Evolutionary conservation across 1,140 invertebrate species (phyloP).

Genomic region (Ridgeia piscesae): DNA sequence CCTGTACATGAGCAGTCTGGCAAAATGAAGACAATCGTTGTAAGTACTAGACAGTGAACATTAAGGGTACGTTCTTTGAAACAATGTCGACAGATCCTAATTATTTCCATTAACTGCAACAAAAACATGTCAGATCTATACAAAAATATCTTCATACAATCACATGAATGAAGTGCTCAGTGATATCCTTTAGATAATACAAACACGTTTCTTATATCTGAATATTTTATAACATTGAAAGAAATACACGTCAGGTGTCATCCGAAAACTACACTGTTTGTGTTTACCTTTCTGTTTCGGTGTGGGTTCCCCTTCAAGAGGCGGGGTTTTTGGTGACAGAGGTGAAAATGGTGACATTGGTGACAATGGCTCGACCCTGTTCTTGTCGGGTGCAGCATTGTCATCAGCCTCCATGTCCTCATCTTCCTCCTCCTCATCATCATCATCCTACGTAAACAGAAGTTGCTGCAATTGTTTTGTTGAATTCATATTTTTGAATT

Average conservation of each 20-base stretch:
- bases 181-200: neutral
- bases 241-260: neutral
- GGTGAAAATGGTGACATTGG: slow-evolving; percentile 29
- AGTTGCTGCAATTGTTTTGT: too few relatives aligned
- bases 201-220: neutral
- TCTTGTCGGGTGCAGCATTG: slow-evolving; percentile 21
- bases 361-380: slow-evolving; percentile 22
- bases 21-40: neutral
- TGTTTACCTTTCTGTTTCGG: slow-evolving; percentile 26
- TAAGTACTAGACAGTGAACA: neutral
- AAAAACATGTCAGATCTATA: neutral
- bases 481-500: too few relatives aligned
- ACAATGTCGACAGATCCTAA: neutral
- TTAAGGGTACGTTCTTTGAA: too few relatives aligned
- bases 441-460: neutral
- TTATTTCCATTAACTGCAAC: neutral
- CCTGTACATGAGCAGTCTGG: neutral
- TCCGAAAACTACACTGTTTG: neutral
- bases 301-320: slow-evolving; percentile 2
- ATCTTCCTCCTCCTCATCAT: slow-evolving; percentile 10
- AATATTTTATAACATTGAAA: neutral
- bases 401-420: slow-evolving; percentile 24
- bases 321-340: slow-evolving; percentile 28
- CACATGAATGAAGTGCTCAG: too few relatives aligned
- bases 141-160: neutral